Base-by-base conservation (phyloP, 1,140 invertebrate genomes). In the Drosophila pachea region DNA sequence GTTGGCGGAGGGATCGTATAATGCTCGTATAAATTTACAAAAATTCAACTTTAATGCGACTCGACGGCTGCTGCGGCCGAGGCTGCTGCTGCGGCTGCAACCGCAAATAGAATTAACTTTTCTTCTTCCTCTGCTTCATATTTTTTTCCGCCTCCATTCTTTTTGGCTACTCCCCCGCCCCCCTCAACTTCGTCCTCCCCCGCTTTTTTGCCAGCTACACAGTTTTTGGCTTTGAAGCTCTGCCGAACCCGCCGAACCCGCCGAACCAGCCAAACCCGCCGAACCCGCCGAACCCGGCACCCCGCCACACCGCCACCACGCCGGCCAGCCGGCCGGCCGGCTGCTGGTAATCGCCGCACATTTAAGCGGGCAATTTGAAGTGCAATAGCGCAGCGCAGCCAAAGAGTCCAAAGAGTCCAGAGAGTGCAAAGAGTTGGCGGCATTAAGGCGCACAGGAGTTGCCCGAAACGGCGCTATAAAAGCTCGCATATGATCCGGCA, bases 101-200 rank as follows among this genome's bases (percentile, higher is more conserved):
- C 78, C 79, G 68, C 78, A 78, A 83, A 83, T 83, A 84, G 79
- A 83, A 84, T 83, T 83, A 84, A 71, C 79, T 83, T 83, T 84
- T 71, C 52, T 8, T 32, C 42, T 47, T 45, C 31, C 42, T 38
- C 11, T 14, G 5, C 14, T 47, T 9, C 9, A 12, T 33, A 12
- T 49, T 22, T 52, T 50, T 35, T 52, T 64, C 35, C 22, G 22
- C 22, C 22, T 3, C 22, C 11, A 14, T 32, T n/a, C 47, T 36
- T 49, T n/a, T n/a, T n/a, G n/a, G n/a, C n/a, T n/a, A n/a, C n/a
- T n/a, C n/a, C n/a, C n/a, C n/a, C n/a, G n/a, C n/a, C n/a, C n/a
- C n/a, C n/a, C n/a, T n/a, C n/a, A n/a, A n/a, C n/a, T n/a, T 53
- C 29, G 33, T 33, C 53, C 22, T 62, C 16, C 35, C 32, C 43